Evolutionary conservation across 2,113 vertebrate species (phyloP).

Genomic region (Tachysurus vachellii): DNA sequence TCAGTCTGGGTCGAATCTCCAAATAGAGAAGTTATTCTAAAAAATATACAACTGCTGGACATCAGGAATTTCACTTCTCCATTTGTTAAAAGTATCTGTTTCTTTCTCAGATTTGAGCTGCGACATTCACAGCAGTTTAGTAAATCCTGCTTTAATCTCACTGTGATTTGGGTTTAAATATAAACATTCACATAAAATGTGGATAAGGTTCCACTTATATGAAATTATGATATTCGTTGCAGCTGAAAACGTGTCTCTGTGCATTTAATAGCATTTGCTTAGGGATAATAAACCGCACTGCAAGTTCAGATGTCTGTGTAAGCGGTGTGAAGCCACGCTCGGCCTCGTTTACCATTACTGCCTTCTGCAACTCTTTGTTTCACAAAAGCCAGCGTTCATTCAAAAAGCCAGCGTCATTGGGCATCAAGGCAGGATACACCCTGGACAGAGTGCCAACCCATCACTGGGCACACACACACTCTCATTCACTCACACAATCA

Average conservation of each 20-base stretch:
- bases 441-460: no score
- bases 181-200: background rate
- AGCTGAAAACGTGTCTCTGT: background rate
- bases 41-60: background rate
- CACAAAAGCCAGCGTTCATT: conserved; percentile 41
- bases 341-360: background rate
- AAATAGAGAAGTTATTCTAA: background rate
- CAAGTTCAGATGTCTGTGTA: conserved; percentile 31
- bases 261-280: background rate
- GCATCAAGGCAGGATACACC: no score
- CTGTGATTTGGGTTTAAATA: background rate
- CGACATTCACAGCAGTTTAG: no score
- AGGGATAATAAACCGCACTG: background rate
- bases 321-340: background rate
- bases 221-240: background rate
- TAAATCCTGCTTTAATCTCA: background rate
- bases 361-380: conserved; percentile 16
- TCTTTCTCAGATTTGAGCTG: background rate
- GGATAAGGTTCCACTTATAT: background rate
- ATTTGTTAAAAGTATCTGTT: background rate
- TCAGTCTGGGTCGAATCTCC: background rate
- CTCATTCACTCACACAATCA: no score
- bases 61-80: background rate
- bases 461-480: no score
- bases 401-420: no score